Base-by-base conservation (phyloP, 2,888 invertebrate species). In the Celastrina argiolus region DNA sequence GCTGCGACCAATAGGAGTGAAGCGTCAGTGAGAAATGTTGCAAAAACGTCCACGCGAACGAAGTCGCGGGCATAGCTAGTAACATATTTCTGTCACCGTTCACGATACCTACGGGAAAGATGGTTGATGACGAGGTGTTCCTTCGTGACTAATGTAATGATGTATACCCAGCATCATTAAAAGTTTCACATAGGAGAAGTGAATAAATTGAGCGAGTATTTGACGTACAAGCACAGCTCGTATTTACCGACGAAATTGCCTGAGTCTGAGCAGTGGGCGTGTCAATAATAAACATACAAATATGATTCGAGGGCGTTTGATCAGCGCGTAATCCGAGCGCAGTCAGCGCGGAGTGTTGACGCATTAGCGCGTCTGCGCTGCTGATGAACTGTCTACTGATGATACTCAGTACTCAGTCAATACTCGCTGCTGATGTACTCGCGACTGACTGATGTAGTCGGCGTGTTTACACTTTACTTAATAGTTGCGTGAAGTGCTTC, bases 381-480 rank as follows among this genome's bases (percentile, higher is more conserved):
- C 41, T 41, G 16, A n/a, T 1, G 2, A 14, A 39, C 14, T 39
- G 39, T 14, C 2, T 12, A 39, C 14, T 14, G 14, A 12, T 0
- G 39, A 39, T 3, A 34, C 39, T 39, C 39, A 10, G 6, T 39
- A 8, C 39, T 39, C 6, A 6, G n/a, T n/a, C n/a, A n/a, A n/a
- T 59, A 18, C 28, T 59, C n/a, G 58, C 28, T 58, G 16, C 58
- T 16, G 58, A 14, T 8, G 16, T 31, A 58, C 56, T 28, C 56
- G 28, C 56, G 22, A 51, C 51, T 51, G 18, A 4, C 51, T 51
- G n/a, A 39, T 61, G 56, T 63, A 66, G 63, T 65, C 18, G 42
- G 36, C 7, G 34, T 65, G 36, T 69, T 69, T 67, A 67, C 67
- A 64, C 56, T 66, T 68, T 36, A 68, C 64, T 65, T 42, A 65